Evolutionary conservation across 2,113 vertebrate species (phyloP), one percentile per base, ranked within the genome.

Genomic region (Baryphthengus martii): DNA sequence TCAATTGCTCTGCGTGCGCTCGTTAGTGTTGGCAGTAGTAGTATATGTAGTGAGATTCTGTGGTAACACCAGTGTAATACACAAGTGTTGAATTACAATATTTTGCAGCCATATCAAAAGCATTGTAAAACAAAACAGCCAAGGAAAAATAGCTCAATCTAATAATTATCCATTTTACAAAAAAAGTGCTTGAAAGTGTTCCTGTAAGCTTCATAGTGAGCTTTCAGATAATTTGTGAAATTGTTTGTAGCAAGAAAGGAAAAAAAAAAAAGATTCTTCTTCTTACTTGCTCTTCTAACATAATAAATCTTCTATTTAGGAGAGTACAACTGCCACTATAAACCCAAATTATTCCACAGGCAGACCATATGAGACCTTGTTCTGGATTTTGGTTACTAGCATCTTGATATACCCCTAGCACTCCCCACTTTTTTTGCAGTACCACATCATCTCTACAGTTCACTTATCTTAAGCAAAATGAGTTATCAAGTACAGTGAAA

Each of bases 291-390:
- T 72, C 9, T 70, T 83, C 12, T n/a, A 66, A 74, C 10, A 67
- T 45, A 49, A 37, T 50, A 37, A 58, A 72, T 73, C 0, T 58
- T 62, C 4, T 67, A 3, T 45, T 70, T 66, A 79, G 29, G 15
- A 17, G 75, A 73, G 3, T 2, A 85, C 0, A 0, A 19, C 25
- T 52, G 17, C 5, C 26, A 37, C 8, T 25, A 3, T 18, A 83
- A 92, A 45, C 10, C 13, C 3, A 44, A 66, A 61, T 65, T 76
- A 65, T 86, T 83, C 10, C 13, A 73, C 18, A 61, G 10, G 24
- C 4, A 81, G 44, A 59, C 7, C 7, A 25, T 11, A 61, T 19
- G 11, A 68, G 2, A 88, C 15, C 8, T 68, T 80, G 2, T 39
- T 82, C 28, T 47, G 6, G 2, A 70, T 80, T 93, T 83, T 31